These are phyloP conservation scores for Stenurella melanura DNA, from an alignment of 2,888 invertebrate genomes.

Conservation along the genomic window DNA sequence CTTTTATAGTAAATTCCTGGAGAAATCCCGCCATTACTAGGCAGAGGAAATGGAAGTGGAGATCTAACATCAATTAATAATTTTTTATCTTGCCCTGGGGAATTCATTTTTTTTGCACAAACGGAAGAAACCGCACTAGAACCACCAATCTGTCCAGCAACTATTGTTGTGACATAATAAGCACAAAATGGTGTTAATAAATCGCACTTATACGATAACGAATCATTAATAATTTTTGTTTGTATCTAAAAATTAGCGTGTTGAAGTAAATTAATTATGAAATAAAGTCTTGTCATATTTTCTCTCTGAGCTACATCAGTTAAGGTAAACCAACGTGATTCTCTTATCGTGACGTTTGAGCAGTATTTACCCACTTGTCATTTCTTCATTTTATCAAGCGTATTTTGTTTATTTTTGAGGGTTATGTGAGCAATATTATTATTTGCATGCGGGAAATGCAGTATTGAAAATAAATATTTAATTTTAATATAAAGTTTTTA, in stretches of 20 bases:
- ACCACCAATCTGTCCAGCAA: slow-evolving; percentile 15
- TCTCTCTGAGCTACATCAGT: slow-evolving; percentile 26
- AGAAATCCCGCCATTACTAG: slow-evolving; percentile 44
- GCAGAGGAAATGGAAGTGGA: slow-evolving; percentile 19
- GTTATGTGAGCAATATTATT: slow-evolving; percentile 23
- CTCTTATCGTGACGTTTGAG: slow-evolving; percentile 54
- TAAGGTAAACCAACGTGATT: slow-evolving; percentile 53
- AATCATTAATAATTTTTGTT: slow-evolving; percentile 53
- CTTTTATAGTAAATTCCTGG: slow-evolving; percentile 50
- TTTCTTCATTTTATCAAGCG: slow-evolving; percentile 28
- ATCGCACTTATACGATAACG: slow-evolving; percentile 39
- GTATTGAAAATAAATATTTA: not conserved
- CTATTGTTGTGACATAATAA: slow-evolving; percentile 20
- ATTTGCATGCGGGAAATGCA: not conserved
- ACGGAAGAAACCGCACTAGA: not conserved
- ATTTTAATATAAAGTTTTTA: not conserved
- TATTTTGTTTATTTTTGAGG: slow-evolving; percentile 20
- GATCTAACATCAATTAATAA: slow-evolving; percentile 45
- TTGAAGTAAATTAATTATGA: slow-evolving; percentile 50
- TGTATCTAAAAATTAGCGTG: slow-evolving; percentile 52
- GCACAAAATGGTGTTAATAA: slow-evolving; percentile 28
- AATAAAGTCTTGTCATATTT: slow-evolving; percentile 39
- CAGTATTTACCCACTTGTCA: slow-evolving; percentile 32
- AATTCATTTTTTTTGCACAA: slow-evolving; percentile 43
- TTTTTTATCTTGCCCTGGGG: slow-evolving; percentile 46